Percentiles rank a stretch among this genome's conserved stretches.
These are phyloP conservation scores for Cantharis lateralis DNA, from an alignment of 2,888 invertebrate species.

Conservation along the genomic window DNA sequence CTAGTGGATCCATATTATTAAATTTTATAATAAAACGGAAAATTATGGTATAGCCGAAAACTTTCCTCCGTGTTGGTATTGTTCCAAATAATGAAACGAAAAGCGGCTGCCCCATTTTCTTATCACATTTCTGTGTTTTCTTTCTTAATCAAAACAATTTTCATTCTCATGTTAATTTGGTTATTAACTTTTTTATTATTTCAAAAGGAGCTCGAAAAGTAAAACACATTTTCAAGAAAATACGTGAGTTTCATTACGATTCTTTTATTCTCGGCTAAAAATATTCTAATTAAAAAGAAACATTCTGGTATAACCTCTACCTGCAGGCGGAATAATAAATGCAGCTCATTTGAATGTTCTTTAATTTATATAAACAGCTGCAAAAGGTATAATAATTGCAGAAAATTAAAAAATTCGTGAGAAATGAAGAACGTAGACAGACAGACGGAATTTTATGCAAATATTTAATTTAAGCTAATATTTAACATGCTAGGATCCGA, in stretches of 20 bases:
- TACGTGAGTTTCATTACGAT: not conserved
- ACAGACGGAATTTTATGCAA: not conserved
- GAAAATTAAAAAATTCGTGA: not conserved
- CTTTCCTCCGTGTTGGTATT: not conserved
- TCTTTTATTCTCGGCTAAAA: not conserved
- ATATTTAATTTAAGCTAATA: not conserved
- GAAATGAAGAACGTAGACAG: not conserved
- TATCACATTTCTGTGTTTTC: not conserved
- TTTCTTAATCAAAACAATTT: slow-evolving; percentile 4
- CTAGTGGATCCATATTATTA: slow-evolving; percentile 10
- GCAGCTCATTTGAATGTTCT: not conserved
- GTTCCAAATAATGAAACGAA: slow-evolving; percentile 9
- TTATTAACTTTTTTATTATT: slow-evolving; percentile 12
- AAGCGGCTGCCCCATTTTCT: slow-evolving; percentile 6
- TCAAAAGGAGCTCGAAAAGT: not conserved
- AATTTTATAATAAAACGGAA: slow-evolving; percentile 10
- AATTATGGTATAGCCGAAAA: not conserved
- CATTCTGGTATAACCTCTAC: not conserved
- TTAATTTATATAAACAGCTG: not conserved
- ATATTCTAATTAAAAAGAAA: slow-evolving; percentile 1
- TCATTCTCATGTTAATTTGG: slow-evolving; percentile 16
- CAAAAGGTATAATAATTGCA: not conserved
- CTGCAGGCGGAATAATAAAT: not conserved
- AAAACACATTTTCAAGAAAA: not conserved
- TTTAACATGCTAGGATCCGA: too few relatives aligned